These are phyloP conservation scores for Corydoras sp. DNA, from an alignment of 2,113 vertebrate genomes.

Conservation along the genomic window DNA sequence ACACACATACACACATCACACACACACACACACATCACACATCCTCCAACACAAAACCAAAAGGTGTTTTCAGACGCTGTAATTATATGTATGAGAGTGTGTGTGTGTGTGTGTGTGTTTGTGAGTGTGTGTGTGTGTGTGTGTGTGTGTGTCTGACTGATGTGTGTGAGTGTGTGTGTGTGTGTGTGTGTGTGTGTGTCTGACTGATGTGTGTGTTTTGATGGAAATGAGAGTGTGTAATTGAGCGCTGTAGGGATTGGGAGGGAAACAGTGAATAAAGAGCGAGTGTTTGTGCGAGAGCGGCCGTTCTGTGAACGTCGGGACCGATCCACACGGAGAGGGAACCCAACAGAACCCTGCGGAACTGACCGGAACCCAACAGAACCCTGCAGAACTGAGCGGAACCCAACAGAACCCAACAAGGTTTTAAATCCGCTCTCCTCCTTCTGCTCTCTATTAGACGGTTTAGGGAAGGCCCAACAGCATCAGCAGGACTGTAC, in stretches of 20 bases:
- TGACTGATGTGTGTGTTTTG: slow-evolving; percentile 19
- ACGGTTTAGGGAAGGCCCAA: too few relatives aligned
- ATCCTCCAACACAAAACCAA: not conserved
- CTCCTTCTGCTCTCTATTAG: too few relatives aligned
- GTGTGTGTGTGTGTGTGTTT: not conserved
- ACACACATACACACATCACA: too few relatives aligned
- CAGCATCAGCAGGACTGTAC: too few relatives aligned
- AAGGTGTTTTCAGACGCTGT: not conserved
- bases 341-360: slow-evolving; percentile 27
- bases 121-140: not conserved
- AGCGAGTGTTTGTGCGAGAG: slow-evolving; percentile 9
- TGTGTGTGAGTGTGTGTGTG: not conserved
- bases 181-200: not conserved
- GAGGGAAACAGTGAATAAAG: slow-evolving; percentile 31
- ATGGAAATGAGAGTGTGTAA: slow-evolving; percentile 24
- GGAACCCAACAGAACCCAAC: too few relatives aligned
- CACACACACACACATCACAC: too few relatives aligned
- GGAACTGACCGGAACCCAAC: too few relatives aligned
- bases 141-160: not conserved
- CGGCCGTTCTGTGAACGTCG: slow-evolving; percentile 21
- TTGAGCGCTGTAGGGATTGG: slow-evolving; percentile 42
- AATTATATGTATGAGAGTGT: not conserved
- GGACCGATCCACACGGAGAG: slow-evolving; percentile 13
- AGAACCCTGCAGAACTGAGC: too few relatives aligned
- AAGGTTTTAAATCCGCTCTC: too few relatives aligned